Base-by-base conservation (phyloP, 1,140 invertebrate genomes). In the Diorhabda carinulata region DNA sequence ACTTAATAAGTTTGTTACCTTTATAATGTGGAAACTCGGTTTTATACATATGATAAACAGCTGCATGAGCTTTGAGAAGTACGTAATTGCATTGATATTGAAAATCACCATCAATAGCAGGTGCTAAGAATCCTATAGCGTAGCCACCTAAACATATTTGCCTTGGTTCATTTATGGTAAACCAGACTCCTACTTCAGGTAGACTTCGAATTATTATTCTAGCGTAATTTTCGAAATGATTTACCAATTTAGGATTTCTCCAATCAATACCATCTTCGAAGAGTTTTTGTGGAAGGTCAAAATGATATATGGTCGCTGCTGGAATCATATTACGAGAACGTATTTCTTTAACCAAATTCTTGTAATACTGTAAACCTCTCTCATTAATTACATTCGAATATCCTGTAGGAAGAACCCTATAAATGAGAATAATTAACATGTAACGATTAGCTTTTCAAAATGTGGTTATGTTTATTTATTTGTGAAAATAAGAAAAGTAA, bases 71-170 rank as follows among this genome's bases (percentile, higher is more conserved):
- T 68, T 84, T 84, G 25, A 86, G 73, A 8, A 85, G 72, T 9
- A 78, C 84, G 68, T 86, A 81, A 70, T 82, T 84, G 72, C 84
- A 85, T 44, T 85, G 72, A 75, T 86, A 86, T 71, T 72, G 64
- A 70, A 82, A 84, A 85, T 41, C 83, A 83, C 8, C 86, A 84
- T 2, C 83, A 80, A 3, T 85, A 62, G 2, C 71, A 3, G 64
- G 56, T 58, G 68, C 68, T 69, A 45, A 43, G 5, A 10, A 61
- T 58, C 59, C 74, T 65, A 6, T 62, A 58, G 72, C 74, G 70
- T 72, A 73, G 5, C 67, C 72, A 10, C 8, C 61, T 3, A 63
- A 61, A 73, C 72, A 73, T 47, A 70, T 77, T 70, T 62, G 58
- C 61, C 73, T 68, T 43, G 80, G 74, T 64, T 82, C 79, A 70